Conservation (phyloP, 2,113 vertebrate species). For the Takifugu bimaculatus region DNA sequence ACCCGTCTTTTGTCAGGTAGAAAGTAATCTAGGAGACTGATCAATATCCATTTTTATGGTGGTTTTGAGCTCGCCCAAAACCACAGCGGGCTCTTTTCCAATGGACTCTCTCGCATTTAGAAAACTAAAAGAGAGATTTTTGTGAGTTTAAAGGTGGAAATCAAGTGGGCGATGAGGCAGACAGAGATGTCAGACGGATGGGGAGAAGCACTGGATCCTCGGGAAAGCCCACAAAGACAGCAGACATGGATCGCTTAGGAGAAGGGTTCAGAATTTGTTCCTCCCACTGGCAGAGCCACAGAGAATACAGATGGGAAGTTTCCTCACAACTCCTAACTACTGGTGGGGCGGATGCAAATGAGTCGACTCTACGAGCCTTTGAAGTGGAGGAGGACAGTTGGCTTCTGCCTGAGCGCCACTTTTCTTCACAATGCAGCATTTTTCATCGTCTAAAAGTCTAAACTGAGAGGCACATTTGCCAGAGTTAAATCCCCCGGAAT, state of each 20-base stretch:
- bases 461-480: too few relatives aligned
- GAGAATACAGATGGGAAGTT: background rate
- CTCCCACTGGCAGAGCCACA: background rate
- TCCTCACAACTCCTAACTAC: background rate
- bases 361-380: too few relatives aligned
- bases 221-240: too few relatives aligned
- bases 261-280: background rate
- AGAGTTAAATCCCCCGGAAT: too few relatives aligned
- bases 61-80: background rate
- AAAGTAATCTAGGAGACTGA: slow-evolving; percentile 2
- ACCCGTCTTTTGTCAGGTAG: background rate
- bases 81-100: background rate
- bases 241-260: too few relatives aligned
- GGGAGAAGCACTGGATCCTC: too few relatives aligned
- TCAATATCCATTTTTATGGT: slow-evolving; percentile 10
- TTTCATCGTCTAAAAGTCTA: too few relatives aligned
- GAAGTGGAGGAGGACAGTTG: too few relatives aligned
- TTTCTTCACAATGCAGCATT: too few relatives aligned
- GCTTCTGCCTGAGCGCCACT: too few relatives aligned
- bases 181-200: background rate
- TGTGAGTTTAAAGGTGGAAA: background rate
- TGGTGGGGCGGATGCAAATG: too few relatives aligned
- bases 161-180: background rate
- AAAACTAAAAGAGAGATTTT: background rate
- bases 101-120: background rate